Base-by-base conservation (phyloP, 2,113 vertebrate species). In the Triplophysa tibetana region DNA sequence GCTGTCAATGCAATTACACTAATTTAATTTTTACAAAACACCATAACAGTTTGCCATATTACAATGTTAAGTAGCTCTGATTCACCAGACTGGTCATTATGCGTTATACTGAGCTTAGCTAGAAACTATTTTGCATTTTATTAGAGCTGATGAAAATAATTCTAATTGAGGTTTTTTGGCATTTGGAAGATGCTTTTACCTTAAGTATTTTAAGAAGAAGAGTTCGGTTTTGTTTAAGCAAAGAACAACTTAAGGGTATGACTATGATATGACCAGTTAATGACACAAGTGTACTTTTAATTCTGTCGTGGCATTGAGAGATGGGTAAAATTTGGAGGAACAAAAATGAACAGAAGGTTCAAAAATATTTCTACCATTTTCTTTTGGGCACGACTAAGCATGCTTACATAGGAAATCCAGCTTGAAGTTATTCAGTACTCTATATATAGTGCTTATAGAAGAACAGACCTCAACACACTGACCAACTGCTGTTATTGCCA, bases 401-500 rank as follows among this genome's bases (percentile, higher is more conserved):
- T 61, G 21, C 19, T 14, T 5, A 70, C 21, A 50, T 65, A 60
- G 50, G n/a, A 76, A 78, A 84, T 78, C 29, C 68, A 81, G 70
- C 26, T 67, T 81, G 26, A 12, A 17, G 29, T 11, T 41, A 75
- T 56, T 72, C 24, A 17, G 16, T 24, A 26, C 74, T 62, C 70
- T 81, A 62, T 78, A 78, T 65, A 78, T 81, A 72, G 79, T 26
- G 64, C 33, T 54, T 74, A 77, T 62, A n/a, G 65, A 70, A 23
- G 19, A 76, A 23, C 23, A 24, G 68, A 43, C 45, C 50, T 73
- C 61, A 54, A 54, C 69, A 41, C 45, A 54, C 58, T 41, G 77
- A 43, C 43, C 56, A 63, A 77, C 74, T 77, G 74, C 74, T 77
- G 74, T 77, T 77, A 65, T 16, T 21, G 24, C 74, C 74, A 77